Conservation (phyloP, 2,888 invertebrate species). For the Corythucha ciliata region DNA sequence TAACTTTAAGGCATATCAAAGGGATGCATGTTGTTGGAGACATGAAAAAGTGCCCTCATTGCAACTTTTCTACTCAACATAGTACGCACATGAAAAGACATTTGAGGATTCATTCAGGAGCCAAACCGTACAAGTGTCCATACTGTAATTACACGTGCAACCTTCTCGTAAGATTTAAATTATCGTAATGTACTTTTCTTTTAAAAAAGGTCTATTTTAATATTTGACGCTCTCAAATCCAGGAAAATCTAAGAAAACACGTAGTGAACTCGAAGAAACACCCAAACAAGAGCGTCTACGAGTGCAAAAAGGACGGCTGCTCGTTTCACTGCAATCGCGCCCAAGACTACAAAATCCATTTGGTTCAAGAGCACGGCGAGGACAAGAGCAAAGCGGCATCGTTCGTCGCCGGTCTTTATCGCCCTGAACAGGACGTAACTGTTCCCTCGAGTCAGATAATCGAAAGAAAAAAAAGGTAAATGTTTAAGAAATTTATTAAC, state of each 20-base stretch:
- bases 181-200: too few relatives aligned
- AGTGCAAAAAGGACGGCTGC: slow-evolving; percentile 48
- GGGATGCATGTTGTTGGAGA: slow-evolving; percentile 45
- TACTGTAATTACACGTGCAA: slow-evolving; percentile 71
- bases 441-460: too few relatives aligned
- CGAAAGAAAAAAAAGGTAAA: too few relatives aligned
- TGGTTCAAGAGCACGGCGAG: slow-evolving; percentile 49
- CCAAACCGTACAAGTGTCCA: slow-evolving; percentile 77
- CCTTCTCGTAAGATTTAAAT: slow-evolving; percentile 60
- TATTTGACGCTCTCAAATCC: slow-evolving; percentile 23
- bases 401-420: slow-evolving; percentile 46
- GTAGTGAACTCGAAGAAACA: slow-evolving; percentile 69
- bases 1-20: slow-evolving; percentile 51
- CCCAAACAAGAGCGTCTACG: slow-evolving; percentile 65
- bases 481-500: too few relatives aligned
- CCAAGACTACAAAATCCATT: slow-evolving; percentile 57
- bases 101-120: slow-evolving; percentile 65
- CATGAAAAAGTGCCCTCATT: slow-evolving; percentile 45
- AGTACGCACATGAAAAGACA: slow-evolving; percentile 68
- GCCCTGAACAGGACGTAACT: slow-evolving; percentile 40
- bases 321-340: slow-evolving; percentile 55
- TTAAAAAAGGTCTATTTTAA: background rate
- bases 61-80: slow-evolving; percentile 58
- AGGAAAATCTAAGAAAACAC: slow-evolving; percentile 85
- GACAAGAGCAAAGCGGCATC: slow-evolving; percentile 46